phyloP scores from a whole-genome alignment of 2,888 invertebrate genomes.

The Cantharis lateralis region DNA sequence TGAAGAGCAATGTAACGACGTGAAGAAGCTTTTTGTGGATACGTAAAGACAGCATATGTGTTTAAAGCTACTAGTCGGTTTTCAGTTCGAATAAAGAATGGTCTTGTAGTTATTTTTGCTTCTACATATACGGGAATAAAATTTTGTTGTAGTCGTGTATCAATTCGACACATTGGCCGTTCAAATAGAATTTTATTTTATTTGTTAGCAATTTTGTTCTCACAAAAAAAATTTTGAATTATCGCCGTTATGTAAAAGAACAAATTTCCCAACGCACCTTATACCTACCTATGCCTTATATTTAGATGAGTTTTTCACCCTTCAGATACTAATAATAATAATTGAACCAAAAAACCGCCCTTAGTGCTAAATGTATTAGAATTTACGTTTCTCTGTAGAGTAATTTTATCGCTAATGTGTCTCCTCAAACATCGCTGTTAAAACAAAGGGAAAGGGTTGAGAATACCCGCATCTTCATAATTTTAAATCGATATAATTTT shows the following conservation, averaged over 20 bases:
- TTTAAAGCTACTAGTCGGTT: constrained; percentile 34
- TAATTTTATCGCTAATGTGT: constrained; percentile 52
- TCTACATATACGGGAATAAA: constrained; percentile 34
- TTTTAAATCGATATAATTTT: constrained; percentile 29
- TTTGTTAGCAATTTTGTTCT: neutral
- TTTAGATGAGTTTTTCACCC: constrained; percentile 15
- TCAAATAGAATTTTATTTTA: constrained; percentile 10
- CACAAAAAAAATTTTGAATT: neutral
- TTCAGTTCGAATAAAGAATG: constrained; percentile 34
- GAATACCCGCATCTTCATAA: constrained; percentile 45
- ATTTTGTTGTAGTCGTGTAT: constrained; percentile 32
- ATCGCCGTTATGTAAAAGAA: neutral
- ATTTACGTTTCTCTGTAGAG: constrained; percentile 53
- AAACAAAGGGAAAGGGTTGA: constrained; percentile 50
- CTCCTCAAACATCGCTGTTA: constrained; percentile 47
- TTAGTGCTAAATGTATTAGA: constrained; percentile 50
- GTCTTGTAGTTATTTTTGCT: constrained; percentile 33
- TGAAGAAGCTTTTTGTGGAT: constrained; percentile 6
- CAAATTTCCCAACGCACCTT: neutral
- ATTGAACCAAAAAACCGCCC: constrained; percentile 45
- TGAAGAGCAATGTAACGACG: constrained; percentile 14
- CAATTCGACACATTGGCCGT: constrained; percentile 32
- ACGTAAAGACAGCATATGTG: constrained; percentile 31
- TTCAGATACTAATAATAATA: constrained; percentile 40
- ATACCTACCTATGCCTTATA: neutral